Percentiles rank a stretch among this genome's conserved stretches.
These are phyloP conservation scores for Ectemnius continuus DNA, from an alignment of 2,888 invertebrate genomes.

Conservation along the genomic window DNA sequence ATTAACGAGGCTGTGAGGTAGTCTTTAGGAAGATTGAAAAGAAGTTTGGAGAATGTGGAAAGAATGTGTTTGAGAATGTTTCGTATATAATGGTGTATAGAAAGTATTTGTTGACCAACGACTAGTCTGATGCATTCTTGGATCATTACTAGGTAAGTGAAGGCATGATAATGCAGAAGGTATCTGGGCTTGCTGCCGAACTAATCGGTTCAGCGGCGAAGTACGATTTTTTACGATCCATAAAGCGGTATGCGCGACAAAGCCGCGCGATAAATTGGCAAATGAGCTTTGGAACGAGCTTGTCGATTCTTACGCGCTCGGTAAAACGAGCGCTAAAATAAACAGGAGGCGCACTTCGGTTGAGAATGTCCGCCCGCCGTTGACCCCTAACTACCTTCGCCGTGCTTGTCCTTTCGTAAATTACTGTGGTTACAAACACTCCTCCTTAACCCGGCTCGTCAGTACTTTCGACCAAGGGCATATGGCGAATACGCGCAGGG, in stretches of 20 bases:
- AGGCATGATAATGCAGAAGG: slow-evolving; percentile 45
- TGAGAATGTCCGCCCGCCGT: slow-evolving; percentile 42
- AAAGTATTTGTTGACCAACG: too few relatives aligned
- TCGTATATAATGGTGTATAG: not conserved
- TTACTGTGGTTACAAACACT: slow-evolving; percentile 60
- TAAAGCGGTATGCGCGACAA: slow-evolving; percentile 60
- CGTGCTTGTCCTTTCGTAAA: slow-evolving; percentile 62
- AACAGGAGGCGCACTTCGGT: slow-evolving; percentile 51
- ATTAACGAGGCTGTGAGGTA: too few relatives aligned
- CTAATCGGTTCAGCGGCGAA: slow-evolving; percentile 67
- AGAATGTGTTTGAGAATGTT: not conserved
- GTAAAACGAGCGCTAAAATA: slow-evolving; percentile 60
- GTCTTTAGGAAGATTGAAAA: too few relatives aligned
- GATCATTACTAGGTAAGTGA: not conserved
- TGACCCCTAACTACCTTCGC: slow-evolving; percentile 44
- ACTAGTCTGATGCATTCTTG: too few relatives aligned
- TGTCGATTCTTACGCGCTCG: slow-evolving; percentile 54
- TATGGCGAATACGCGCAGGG: slow-evolving; percentile 36
- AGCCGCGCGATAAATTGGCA: slow-evolving; percentile 65
- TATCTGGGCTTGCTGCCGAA: slow-evolving; percentile 53
- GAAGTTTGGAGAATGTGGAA: too few relatives aligned
- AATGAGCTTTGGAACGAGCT: slow-evolving; percentile 66
- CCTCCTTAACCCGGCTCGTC: slow-evolving; percentile 43
- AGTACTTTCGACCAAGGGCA: slow-evolving; percentile 30
- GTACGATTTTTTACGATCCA: slow-evolving; percentile 69